Base-by-base conservation (phyloP, 2,888 invertebrate genomes). In the Drosophila glabriapex region DNA sequence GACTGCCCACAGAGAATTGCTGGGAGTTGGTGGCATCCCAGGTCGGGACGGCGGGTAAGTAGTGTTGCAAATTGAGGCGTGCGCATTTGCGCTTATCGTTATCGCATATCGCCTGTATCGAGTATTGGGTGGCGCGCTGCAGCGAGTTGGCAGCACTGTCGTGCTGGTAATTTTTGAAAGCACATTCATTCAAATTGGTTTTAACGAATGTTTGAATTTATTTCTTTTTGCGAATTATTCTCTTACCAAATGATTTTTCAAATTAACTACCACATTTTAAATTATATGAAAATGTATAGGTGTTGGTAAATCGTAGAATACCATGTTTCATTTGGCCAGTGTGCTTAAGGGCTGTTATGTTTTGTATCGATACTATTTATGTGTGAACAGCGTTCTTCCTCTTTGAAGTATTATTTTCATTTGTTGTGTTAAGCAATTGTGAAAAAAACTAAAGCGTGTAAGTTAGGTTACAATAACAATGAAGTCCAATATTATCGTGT, bases 1-100 rank as follows among this genome's bases (percentile, higher is more conserved):
- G 80, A 55, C 59, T 68, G 14, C 68, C 73, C 3, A 79, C 78
- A 53, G 87, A 87, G 56, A 79, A 72, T 52, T 78, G 85, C 25
- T 92, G 92, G 92, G 69, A 77, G 19, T 41, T 70, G 65, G 79
- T 90, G 7, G 78, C 88, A 4, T 46, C 58, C 54, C 78, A 88
- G 64, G 68, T 76, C 22, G 78, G 77, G 16, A 80, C 71, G 54
- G 49, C 82, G 54, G 90, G 91, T 89, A 68, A 91, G 91, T 75
- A 89, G 86, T 83, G 82, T 68, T 75, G 78, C 41, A 72, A 67
- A 73, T 16, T 76, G 63, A 81, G 81, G 77, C 81, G 78, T 76
- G 69, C 79, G 75, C 80, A 78, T 60, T 59, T 74, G 68, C 63
- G 54, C 12, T 55, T 72, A 82, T 82, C 71, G 78, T 80, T 78